phyloP scores from a whole-genome alignment of 2,888 invertebrate species.

The Phaonia tiefii region DNA sequence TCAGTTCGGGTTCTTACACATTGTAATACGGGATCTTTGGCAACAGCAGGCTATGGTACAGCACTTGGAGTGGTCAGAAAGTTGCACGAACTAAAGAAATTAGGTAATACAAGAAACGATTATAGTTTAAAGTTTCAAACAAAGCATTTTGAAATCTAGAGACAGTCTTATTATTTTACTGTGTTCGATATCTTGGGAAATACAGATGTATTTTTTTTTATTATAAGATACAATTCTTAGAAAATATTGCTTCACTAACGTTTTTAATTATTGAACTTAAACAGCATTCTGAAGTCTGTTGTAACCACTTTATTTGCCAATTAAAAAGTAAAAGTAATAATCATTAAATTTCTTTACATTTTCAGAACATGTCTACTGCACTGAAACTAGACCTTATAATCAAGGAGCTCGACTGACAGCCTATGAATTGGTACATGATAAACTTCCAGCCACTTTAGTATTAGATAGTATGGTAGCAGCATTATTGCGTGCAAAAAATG shows the following conservation, averaged over 20 bases:
- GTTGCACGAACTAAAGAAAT: slow-evolving; percentile 86
- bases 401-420: slow-evolving; percentile 98
- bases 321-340: neutral
- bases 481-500: slow-evolving; percentile 90
- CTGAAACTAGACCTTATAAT: slow-evolving; percentile 99
- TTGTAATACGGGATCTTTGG: slow-evolving; percentile 98
- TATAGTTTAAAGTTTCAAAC: neutral
- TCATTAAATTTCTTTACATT: neutral
- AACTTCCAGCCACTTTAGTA: slow-evolving; percentile 94
- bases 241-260: no score
- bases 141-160: neutral
- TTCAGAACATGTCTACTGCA: slow-evolving; percentile 93
- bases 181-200: no score
- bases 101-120: slow-evolving; percentile 83
- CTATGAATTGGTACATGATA: slow-evolving; percentile 95
- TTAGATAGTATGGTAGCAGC: slow-evolving; percentile 98
- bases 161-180: neutral
- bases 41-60: slow-evolving; percentile 98
- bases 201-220: no score
- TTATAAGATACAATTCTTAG: no score
- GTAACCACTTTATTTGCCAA: no score
- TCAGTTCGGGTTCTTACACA: slow-evolving; percentile 92
- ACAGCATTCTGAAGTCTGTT: no score
- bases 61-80: slow-evolving; percentile 97
- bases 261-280: no score